These are phyloP conservation scores for Myotis myotis DNA, from an alignment of 2,797 vertebrate genomes.

Conservation along the genomic window DNA sequence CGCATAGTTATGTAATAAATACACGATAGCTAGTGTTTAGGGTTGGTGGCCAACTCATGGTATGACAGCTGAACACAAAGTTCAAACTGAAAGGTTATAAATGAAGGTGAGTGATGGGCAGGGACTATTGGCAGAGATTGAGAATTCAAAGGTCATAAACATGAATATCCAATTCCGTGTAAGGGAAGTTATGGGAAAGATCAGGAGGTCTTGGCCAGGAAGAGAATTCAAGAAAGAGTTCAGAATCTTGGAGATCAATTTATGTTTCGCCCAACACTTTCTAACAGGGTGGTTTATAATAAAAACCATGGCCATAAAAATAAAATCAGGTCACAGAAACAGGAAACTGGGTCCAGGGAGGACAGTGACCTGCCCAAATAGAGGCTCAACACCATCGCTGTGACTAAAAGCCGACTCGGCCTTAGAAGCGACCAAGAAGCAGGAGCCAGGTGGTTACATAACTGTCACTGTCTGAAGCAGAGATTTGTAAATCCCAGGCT, in stretches of 20 bases:
- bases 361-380: background rate
- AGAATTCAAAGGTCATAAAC: background rate
- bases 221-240: background rate
- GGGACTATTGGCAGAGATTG: background rate
- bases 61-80: background rate
- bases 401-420: background rate
- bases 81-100: background rate
- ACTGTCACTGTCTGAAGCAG: background rate
- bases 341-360: background rate
- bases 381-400: no score
- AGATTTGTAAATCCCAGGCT: background rate
- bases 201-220: background rate
- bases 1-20: background rate
- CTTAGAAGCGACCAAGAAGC: background rate
- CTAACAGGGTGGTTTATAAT: background rate
- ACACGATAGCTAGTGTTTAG: background rate
- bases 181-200: background rate
- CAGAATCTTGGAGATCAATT: background rate
- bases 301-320: background rate
- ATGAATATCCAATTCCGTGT: background rate
- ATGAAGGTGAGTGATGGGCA: background rate
- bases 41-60: background rate
- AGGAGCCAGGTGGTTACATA: background rate
- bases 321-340: background rate
- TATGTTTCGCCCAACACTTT: background rate